Base-by-base conservation (phyloP, 2,888 invertebrate species). In the Gonocerus acuteangulatus region DNA sequence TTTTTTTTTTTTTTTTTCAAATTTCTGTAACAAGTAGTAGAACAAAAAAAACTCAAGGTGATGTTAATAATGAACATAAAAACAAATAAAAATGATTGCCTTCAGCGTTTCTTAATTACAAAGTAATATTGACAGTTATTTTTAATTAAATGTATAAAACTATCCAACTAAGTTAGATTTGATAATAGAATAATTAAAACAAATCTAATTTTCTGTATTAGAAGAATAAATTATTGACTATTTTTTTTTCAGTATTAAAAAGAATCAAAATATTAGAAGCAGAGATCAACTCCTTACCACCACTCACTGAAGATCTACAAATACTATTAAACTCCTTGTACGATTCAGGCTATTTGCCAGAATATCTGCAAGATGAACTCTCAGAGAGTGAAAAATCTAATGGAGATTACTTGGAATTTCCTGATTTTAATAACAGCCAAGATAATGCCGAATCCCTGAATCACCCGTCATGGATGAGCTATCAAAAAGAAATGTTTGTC, bases 331-430 rank as follows among this genome's bases (percentile, higher is more conserved):
- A 57, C 23, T 57, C 57, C 57, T 42, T 57, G 18, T 57, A 57
- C 15, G 27, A 23, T n/a, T 23, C 32, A 3, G 57, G 57, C n/a
- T 57, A 27, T n/a, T 21, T 45, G 23, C 57, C 57, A 7, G 45
- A 57, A 32, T 57, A 57, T 22, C 22, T 57, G 15, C 36, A 45
- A 47, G 45, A 57, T 11, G 57, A 57, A 7, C 23, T 57, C n/a
- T 27, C 47, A 2, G 57, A 57, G 7, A 44, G 23, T 32, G 57
- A 57, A 27, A 57, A 57, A n/a, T 21, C 57, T 16, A 44, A 45
- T 27, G 47, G 57, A 15, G 57, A 57, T 16, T 57, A 47, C 11
- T 23, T 57, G n/a, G 57, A 57, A n/a, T 32, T 47, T 45, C 57
- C 57, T 13, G 57, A 57, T 18, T 57, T 57, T 2, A 57, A 57